Evolutionary conservation across 2,113 vertebrate genomes (phyloP), one percentile per base, ranked within the genome.

Genomic region (Hemicordylus capensis): DNA sequence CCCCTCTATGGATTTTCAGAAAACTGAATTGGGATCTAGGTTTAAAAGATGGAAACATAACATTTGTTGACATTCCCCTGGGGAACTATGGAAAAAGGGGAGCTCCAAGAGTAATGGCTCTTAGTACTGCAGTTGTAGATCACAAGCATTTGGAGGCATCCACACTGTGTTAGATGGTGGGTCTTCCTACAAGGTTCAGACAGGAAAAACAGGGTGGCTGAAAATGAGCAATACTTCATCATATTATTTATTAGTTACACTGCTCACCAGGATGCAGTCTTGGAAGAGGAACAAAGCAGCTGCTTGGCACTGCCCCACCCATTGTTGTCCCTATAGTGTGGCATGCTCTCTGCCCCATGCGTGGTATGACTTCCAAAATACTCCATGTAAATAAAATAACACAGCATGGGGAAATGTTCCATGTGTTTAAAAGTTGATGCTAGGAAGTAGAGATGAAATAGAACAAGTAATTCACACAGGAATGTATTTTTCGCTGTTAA

Each of bases 171-270:
- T 82, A 87, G 89, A 87, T 90, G 91, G 87, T 95, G 92, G 95
- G 95, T 90, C 90, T 94, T 94, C 94, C 93, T 93, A 81, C 92
- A 85, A 91, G 88, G 96, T 93, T 96, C 95, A 96, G 94, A 69
- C n/a, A n/a, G n/a, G n/a, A n/a, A n/a, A n/a, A n/a, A n/a, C n/a
- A n/a, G n/a, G n/a, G n/a, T n/a, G n/a, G n/a, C n/a, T n/a, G n/a
- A n/a, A n/a, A n/a, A n/a, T n/a, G n/a, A n/a, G n/a, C n/a, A n/a
- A n/a, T n/a, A n/a, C n/a, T n/a, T n/a, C n/a, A n/a, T n/a, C n/a
- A n/a, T n/a, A n/a, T n/a, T n/a, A n/a, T 96, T 96, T 97, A 96
- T 97, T 97, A 84, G 92, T 90, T 80, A 39, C n/a, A 85, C 92
- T 93, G 94, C 92, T 93, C 89, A 91, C 91, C 92, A 94, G 95